These are phyloP conservation scores for Eidolon helvum DNA, from an alignment of 2,113 vertebrate species.

Conservation along the genomic window DNA sequence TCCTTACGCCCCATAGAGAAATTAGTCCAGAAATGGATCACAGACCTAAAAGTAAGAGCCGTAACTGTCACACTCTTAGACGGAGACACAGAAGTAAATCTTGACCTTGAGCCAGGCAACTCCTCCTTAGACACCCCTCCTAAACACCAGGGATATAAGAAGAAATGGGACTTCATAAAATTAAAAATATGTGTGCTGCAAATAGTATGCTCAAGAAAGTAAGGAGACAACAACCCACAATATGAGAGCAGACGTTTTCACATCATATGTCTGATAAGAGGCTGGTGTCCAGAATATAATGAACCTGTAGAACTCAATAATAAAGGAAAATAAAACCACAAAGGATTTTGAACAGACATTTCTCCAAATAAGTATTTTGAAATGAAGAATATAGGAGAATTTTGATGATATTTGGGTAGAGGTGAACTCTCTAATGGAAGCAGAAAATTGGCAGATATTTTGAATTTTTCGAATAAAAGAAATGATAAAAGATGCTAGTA, in stretches of 20 bases:
- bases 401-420: not conserved
- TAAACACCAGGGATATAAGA: not conserved
- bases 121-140: not conserved
- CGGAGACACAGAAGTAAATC: not conserved
- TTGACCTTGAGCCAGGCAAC: not conserved
- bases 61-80: not conserved
- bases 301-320: not conserved
- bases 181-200: not conserved
- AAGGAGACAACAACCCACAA: not conserved
- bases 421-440: not conserved
- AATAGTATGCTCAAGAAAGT: not conserved
- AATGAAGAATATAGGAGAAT: not conserved
- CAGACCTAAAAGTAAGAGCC: not conserved
- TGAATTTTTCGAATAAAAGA: not conserved
- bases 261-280: not conserved
- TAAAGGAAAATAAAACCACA: not conserved
- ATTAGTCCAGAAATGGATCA: not conserved
- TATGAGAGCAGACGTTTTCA: not conserved
- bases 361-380: not conserved
- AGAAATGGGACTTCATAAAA: not conserved
- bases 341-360: not conserved
- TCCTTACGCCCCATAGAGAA: not conserved
- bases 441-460: not conserved
- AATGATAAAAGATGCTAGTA: not conserved
- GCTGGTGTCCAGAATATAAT: not conserved